A percentile compares a stretch with the other conserved stretches of the same genome.
Evolutionary conservation across 1,140 invertebrate species (phyloP).

Genomic region (Reticulitermes speratus): DNA sequence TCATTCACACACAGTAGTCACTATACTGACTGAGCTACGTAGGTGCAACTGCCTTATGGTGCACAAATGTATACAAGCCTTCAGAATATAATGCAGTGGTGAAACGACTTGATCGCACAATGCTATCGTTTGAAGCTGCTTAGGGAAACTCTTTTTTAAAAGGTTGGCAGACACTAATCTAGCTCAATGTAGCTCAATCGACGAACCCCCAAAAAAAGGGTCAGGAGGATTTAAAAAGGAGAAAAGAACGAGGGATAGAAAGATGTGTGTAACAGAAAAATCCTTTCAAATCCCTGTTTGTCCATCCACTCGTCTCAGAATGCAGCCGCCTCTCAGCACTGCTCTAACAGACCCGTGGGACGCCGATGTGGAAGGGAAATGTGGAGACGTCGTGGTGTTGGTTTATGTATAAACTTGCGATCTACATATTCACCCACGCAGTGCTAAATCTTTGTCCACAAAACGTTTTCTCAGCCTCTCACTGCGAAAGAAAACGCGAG

Average conservation of each 20-base stretch:
- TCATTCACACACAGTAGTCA: too few species aligned
- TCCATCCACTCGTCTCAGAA: not conserved
- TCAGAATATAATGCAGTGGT: too few species aligned
- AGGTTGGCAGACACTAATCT: not conserved
- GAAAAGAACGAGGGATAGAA: not conserved
- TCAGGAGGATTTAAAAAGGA: not conserved
- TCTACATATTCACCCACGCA: not conserved
- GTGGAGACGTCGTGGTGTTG: not conserved
- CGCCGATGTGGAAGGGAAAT: not conserved
- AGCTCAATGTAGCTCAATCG: not conserved
- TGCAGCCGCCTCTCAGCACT: not conserved
- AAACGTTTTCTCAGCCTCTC: not conserved
- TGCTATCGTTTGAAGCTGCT: too few species aligned
- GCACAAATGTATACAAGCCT: too few species aligned
- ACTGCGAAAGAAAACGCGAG: too few species aligned
- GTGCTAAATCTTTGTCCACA: not conserved
- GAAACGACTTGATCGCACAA: too few species aligned
- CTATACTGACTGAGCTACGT: too few species aligned
- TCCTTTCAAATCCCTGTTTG: slow-evolving; percentile 3
- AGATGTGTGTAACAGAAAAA: slow-evolving; percentile 1
- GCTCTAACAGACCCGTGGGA: not conserved
- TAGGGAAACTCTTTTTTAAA: not conserved
- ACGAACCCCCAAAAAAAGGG: not conserved
- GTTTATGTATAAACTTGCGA: not conserved
- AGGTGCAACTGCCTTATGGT: too few species aligned